Evolutionary conservation across 1,140 invertebrate species (phyloP).

Genomic region (Venustaconcha ellipsiformis): DNA sequence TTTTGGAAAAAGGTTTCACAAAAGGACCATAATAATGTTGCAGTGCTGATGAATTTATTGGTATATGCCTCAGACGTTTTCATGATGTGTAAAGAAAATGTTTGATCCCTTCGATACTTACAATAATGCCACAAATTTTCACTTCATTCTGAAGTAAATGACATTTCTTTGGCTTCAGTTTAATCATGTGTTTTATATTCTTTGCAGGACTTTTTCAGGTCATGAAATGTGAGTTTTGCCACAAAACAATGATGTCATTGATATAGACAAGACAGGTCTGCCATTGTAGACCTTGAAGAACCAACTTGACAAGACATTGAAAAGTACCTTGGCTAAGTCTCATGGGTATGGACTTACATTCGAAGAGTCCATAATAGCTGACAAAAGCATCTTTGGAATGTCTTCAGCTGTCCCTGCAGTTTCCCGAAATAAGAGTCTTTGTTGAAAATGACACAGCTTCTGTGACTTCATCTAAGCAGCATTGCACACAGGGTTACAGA

Average conservation of each 20-base stretch:
- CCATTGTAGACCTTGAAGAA: background rate
- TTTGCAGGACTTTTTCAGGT: background rate
- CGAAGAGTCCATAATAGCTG: conserved; percentile 7
- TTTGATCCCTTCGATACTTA: background rate
- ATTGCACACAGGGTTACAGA: conserved; percentile 1
- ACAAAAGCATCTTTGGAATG: conserved; percentile 54
- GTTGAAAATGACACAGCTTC: background rate
- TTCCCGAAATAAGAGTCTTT: conserved; percentile 10
- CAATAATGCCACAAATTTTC: background rate
- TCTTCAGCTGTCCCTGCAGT: conserved; percentile 42
- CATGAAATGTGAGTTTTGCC: background rate
- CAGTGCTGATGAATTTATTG: conserved; percentile 1
- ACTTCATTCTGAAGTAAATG: conserved; percentile 11
- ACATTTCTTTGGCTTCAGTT: conserved; percentile 7
- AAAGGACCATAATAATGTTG: conserved; percentile 1
- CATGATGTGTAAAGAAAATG: background rate
- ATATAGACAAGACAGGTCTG: conserved; percentile 5
- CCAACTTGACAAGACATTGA: conserved; percentile 3
- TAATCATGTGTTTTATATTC: background rate
- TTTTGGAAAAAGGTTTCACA: conserved; percentile 15
- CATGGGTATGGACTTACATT: background rate
- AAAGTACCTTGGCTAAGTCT: conserved; percentile 2
- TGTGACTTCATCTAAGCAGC: conserved; percentile 8
- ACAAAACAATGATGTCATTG: conserved; percentile 3
- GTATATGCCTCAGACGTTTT: background rate